phyloP scores from a whole-genome alignment of 2,888 invertebrate species.

The Balanococcus diminutus region DNA sequence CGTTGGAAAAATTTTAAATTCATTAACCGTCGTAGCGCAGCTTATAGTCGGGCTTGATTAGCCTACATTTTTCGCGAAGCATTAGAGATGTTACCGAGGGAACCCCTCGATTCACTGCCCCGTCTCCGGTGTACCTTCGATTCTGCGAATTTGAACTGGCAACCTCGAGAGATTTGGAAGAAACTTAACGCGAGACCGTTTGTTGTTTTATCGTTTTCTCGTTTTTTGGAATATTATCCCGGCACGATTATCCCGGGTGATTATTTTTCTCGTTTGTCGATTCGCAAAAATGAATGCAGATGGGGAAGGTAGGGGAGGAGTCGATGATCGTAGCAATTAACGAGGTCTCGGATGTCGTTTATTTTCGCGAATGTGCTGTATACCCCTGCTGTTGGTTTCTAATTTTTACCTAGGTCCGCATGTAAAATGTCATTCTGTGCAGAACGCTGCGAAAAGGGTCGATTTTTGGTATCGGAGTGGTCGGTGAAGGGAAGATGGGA shows the following conservation, averaged over 20 bases:
- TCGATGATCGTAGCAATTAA: conserved; percentile 6
- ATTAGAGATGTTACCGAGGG: neutral
- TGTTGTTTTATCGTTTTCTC: neutral
- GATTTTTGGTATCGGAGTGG: neutral
- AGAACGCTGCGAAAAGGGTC: neutral
- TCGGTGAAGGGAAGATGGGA: neutral
- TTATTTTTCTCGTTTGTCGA: neutral
- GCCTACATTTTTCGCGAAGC: neutral
- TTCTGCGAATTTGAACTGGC: too few relatives aligned
- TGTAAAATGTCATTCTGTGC: neutral
- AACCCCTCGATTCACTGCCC: neutral
- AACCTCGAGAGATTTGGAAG: neutral
- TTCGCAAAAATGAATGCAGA: neutral
- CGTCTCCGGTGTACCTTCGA: too few relatives aligned
- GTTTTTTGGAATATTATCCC: neutral
- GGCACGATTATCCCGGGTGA: neutral
- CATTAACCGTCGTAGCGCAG: neutral
- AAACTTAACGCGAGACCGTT: neutral
- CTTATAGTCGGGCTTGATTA: neutral
- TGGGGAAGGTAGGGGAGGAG: neutral
- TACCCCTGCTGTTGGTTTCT: too few relatives aligned
- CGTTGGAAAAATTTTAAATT: neutral
- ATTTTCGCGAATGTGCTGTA: neutral
- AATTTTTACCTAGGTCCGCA: neutral
- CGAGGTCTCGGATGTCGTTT: neutral